Conservation (phyloP, 2,797 vertebrate genomes). For the Urosaurus nigricauda region DNA sequence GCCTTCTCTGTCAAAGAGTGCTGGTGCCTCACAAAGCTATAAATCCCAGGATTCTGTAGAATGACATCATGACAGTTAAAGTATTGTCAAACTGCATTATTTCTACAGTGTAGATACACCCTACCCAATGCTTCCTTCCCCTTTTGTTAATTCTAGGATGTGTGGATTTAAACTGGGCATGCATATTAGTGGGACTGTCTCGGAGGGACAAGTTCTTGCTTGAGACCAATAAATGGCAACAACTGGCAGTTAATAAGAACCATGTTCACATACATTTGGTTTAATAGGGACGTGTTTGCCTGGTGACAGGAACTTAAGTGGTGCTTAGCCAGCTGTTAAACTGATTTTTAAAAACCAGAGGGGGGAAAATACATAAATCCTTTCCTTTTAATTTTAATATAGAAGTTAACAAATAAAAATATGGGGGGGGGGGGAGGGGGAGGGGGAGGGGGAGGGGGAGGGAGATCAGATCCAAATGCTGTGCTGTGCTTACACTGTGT, state of each 20-base stretch:
- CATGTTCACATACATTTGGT: conserved; percentile 69
- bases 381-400: conserved; percentile 67
- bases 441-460: not conserved
- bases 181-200: conserved; percentile 62
- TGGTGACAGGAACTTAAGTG: conserved; percentile 72
- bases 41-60: too few relatives aligned
- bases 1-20: too few relatives aligned
- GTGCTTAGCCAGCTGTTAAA: conserved; percentile 75
- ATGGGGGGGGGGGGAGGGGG: conserved; percentile 3
- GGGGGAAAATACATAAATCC: not conserved
- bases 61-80: too few relatives aligned
- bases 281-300: conserved; percentile 70
- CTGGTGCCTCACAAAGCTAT: too few relatives aligned
- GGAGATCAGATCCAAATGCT: conserved; percentile 38
- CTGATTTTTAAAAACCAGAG: conserved; percentile 47
- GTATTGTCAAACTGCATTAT: too few relatives aligned
- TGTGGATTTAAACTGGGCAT: conserved; percentile 63
- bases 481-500: conserved; percentile 45
- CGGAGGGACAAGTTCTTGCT: conserved; percentile 59
- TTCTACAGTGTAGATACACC: too few relatives aligned
- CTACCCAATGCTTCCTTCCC: not conserved
- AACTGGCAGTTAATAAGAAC: conserved; percentile 72
- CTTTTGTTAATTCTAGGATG: not conserved
- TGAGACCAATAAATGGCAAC: conserved; percentile 68
- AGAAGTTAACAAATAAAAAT: conserved; percentile 61